phyloP scores from a whole-genome alignment of 2,888 invertebrate species.

The Tortricodes alternella region DNA sequence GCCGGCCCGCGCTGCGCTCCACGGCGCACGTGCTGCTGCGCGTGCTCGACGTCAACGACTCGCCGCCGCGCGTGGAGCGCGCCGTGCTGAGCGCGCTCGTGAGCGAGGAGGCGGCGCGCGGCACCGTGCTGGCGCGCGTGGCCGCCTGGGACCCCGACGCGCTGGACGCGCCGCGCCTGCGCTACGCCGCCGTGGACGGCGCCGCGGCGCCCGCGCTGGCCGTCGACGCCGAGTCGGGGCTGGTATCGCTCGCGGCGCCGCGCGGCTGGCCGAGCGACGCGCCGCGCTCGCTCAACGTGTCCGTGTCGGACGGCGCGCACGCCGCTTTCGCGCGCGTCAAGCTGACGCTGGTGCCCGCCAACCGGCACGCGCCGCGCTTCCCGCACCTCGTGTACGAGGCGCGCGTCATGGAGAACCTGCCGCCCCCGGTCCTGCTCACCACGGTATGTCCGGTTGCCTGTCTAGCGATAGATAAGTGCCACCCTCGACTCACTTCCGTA shows the following conservation, averaged over 20 bases:
- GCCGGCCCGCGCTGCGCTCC: constrained; percentile 90
- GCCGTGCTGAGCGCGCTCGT: constrained; percentile 89
- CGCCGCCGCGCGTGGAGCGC: constrained; percentile 93
- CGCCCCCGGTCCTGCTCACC: constrained; percentile 88
- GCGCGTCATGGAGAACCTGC: constrained; percentile 90
- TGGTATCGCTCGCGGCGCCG: constrained; percentile 87
- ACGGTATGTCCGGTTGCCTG: constrained; percentile 71
- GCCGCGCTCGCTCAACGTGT: constrained; percentile 89
- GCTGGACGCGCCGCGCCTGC: constrained; percentile 88
- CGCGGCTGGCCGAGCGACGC: constrained; percentile 85
- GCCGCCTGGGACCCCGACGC: constrained; percentile 94
- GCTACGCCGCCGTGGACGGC: constrained; percentile 88
- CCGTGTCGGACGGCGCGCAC: constrained; percentile 97
- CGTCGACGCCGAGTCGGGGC: constrained; percentile 59
- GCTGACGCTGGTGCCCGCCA: constrained; percentile 90
- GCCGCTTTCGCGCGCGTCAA: constrained; percentile 93
- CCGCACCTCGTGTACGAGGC: constrained; percentile 90
- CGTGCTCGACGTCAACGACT: constrained; percentile 96
- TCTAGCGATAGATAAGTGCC: no score
- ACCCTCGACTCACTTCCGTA: no score
- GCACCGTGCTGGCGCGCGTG: constrained; percentile 93
- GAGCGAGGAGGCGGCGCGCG: constrained; percentile 91
- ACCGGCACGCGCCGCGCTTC: constrained; percentile 90
- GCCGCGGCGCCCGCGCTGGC: constrained; percentile 44
- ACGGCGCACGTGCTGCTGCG: constrained; percentile 84